Conservation (phyloP, 2,113 vertebrate species). For the Pollimyrus isidori region DNA sequence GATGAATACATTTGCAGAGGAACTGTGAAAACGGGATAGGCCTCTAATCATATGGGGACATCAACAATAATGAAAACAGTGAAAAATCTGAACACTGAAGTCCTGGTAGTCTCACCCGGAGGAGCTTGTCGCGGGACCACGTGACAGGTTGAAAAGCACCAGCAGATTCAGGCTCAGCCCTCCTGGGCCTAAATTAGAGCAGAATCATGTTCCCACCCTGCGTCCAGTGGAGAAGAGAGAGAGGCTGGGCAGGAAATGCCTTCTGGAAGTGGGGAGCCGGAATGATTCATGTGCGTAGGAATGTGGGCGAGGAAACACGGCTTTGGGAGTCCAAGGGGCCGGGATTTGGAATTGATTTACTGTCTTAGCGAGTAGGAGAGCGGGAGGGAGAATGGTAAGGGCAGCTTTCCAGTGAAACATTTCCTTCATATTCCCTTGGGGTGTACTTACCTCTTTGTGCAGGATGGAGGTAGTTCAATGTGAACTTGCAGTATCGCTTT, state of each 20-base stretch:
- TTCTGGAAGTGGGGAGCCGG: conserved; percentile 90
- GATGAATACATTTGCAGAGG: neutral
- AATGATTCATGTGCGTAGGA: conserved; percentile 91
- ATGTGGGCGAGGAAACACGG: conserved; percentile 59
- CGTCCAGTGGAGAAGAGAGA: conserved; percentile 65
- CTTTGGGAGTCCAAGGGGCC: conserved; percentile 74
- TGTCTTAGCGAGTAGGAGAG: conserved; percentile 88
- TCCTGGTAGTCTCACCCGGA: neutral
- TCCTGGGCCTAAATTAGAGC: conserved; percentile 72
- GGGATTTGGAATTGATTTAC: conserved; percentile 93
- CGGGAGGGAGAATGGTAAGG: conserved; percentile 80
- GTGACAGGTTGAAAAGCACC: neutral
- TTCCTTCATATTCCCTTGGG: conserved; percentile 82
- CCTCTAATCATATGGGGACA: neutral
- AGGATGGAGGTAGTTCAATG: conserved; percentile 73
- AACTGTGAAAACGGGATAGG: neutral
- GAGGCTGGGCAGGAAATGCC: conserved; percentile 87
- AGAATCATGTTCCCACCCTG: conserved; percentile 72
- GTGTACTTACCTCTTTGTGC: conserved; percentile 81
- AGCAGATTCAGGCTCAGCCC: conserved; percentile 30
- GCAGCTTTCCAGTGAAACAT: conserved; percentile 85
- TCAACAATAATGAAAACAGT: neutral
- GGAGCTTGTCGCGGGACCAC: neutral
- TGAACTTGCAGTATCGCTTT: conserved; percentile 33
- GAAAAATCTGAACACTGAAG: neutral